These are phyloP conservation scores for Helobdella robusta DNA, from an alignment of 2,888 invertebrate genomes.

Conservation along the genomic window DNA sequence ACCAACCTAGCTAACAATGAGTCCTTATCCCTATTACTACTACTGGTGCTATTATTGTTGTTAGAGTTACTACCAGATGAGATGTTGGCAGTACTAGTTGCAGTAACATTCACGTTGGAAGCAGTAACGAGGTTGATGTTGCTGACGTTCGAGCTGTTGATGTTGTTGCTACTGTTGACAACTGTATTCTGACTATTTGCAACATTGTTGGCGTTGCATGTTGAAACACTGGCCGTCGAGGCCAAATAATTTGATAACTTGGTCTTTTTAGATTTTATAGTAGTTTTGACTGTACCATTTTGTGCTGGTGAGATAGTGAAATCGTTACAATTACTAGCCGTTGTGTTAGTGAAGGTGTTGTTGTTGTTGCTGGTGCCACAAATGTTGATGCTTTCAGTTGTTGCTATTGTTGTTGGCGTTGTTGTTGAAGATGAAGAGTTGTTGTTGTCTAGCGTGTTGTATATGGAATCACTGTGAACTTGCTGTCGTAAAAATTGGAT, in stretches of 20 bases:
- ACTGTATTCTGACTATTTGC: background rate
- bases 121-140: background rate
- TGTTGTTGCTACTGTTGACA: background rate
- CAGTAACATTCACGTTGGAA: background rate
- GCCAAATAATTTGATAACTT: too few species aligned
- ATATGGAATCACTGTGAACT: too few species aligned
- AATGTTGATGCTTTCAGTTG: too few species aligned
- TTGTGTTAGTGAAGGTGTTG: too few species aligned
- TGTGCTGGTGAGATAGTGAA: too few species aligned
- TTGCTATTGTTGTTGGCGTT: too few species aligned
- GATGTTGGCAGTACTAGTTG: background rate
- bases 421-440: too few species aligned
- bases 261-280: slow-evolving; percentile 14
- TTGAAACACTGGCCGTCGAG: too few species aligned
- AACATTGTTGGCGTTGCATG: background rate
- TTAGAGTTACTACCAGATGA: background rate
- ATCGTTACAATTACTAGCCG: too few species aligned
- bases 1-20: slow-evolving; percentile 4
- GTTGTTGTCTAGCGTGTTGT: too few species aligned
- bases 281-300: slow-evolving; percentile 15
- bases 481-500: too few species aligned
- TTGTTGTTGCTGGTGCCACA: too few species aligned
- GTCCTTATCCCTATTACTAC: background rate
- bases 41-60: background rate
- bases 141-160: background rate